Evolutionary conservation across 2,888 invertebrate genomes (phyloP), one percentile per base, ranked within the genome.

Genomic region (Shargacucullia verbasci): DNA sequence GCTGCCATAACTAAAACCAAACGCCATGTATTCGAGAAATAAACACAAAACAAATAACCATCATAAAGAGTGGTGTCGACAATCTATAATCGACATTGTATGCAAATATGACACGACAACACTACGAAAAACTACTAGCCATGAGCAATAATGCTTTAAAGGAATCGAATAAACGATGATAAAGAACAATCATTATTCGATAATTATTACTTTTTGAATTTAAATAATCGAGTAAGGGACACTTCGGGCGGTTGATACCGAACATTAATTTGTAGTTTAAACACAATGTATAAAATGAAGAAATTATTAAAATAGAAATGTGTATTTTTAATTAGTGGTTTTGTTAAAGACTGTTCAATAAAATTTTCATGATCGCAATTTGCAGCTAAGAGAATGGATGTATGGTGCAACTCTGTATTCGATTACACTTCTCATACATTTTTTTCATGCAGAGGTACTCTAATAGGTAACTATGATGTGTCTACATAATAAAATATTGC

Each of bases 71-170:
- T 45, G 35, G 47, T 68, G 68, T 70, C 62, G 55, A 74, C 67
- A 70, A 73, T 73, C 69, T 54, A 74, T 80, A 74, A 75, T 78
- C 79, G 77, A 78, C 54, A 72, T 77, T 72, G 52, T 71, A 79
- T 81, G 75, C 65, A 73, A 81, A 81, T 73, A 48, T n/a, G 8
- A 59, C 41, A 40, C 15, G 39, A 59, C 72, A 72, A 48, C 63
- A 57, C 60, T 59, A 73, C 48, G 35, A 63, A 66, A 65, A 71
- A 61, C 60, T 35, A 44, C 56, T 48, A 48, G 15, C 34, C 43
- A 45, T 52, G 48, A 59, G 52, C 63, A 40, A 58, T 68, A 67
- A 63, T 44, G 41, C 59, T 47, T 59, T 65, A 50, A 60, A 52
- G 38, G 59, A 61, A 59, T 58, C 57, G 73, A 66, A 66, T 66